These are phyloP conservation scores for Cottus gobio DNA, from an alignment of 2,113 vertebrate genomes.

Conservation along the genomic window DNA sequence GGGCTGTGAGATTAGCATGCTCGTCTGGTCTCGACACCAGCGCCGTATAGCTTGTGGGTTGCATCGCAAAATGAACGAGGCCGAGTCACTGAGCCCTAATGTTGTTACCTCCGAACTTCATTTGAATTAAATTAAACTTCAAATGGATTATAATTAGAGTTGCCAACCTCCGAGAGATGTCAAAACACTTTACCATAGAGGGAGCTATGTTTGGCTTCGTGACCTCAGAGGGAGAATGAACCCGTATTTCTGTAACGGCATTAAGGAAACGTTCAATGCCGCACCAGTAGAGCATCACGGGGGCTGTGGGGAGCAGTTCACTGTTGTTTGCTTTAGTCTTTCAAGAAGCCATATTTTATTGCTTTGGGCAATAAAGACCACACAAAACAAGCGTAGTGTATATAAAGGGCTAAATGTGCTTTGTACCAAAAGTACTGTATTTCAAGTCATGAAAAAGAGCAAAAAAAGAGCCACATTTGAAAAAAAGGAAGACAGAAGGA, in stretches of 20 bases:
- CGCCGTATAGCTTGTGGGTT: slow-evolving; percentile 18
- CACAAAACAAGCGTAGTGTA: neutral
- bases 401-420: neutral
- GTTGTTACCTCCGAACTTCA: neutral
- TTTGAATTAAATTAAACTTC: slow-evolving; percentile 40
- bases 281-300: neutral
- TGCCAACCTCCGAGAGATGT: slow-evolving; percentile 16
- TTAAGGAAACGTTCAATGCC: neutral
- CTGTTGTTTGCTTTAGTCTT: neutral
- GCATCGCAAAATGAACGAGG: slow-evolving; percentile 28
- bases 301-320: neutral
- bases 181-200: slow-evolving; percentile 18
- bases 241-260: neutral
- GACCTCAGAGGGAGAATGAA: slow-evolving; percentile 3
- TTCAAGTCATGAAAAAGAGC: slow-evolving; percentile 37
- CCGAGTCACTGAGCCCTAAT: slow-evolving; percentile 43
- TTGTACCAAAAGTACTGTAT: slow-evolving; percentile 2
- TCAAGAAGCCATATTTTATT: neutral
- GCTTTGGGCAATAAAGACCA: neutral
- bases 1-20: slow-evolving; percentile 16
- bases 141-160: slow-evolving; percentile 44
- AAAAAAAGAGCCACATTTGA: slow-evolving; percentile 27
- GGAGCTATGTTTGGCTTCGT: neutral
- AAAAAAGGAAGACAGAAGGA: slow-evolving; percentile 45
- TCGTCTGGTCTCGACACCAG: slow-evolving; percentile 26